Conservation (phyloP, 2,888 invertebrate species). For the Amitus sp. region DNA sequence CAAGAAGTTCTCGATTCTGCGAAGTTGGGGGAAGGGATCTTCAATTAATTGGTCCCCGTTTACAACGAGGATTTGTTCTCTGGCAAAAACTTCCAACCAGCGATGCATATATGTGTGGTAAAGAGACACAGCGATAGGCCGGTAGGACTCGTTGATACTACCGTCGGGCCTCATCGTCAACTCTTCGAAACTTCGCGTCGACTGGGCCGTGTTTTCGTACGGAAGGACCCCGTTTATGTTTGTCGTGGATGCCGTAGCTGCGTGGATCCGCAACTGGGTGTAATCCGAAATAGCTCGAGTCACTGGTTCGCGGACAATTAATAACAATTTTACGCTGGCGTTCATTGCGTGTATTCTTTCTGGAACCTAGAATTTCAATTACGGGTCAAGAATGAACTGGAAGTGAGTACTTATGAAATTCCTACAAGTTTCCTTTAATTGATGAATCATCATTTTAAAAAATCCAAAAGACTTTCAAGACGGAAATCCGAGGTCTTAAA, state of each 20-base stretch:
- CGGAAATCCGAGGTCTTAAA: too few species aligned
- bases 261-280: constrained; percentile 88
- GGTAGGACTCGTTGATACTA: constrained; percentile 83
- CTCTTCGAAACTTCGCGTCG: constrained; percentile 77
- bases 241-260: constrained; percentile 75
- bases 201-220: constrained; percentile 16
- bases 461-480: too few species aligned
- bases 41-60: constrained; percentile 93
- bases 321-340: constrained; percentile 86
- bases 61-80: constrained; percentile 92
- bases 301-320: constrained; percentile 96
- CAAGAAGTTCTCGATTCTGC: constrained; percentile 88
- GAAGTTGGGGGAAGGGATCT: constrained; percentile 88
- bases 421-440: too few species aligned
- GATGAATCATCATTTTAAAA: too few species aligned
- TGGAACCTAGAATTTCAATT: constrained; percentile 74
- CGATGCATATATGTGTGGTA: constrained; percentile 90
- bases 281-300: constrained; percentile 97
- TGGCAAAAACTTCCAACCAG: constrained; percentile 93
- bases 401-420: too few species aligned
- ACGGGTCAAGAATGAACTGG: too few species aligned
- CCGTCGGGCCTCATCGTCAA: constrained; percentile 84
- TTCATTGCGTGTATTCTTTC: constrained; percentile 95
- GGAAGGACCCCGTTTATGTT: constrained; percentile 58
- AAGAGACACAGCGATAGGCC: constrained; percentile 87